These are phyloP conservation scores for Maccullochella peelii DNA, from an alignment of 2,113 vertebrate genomes.

Conservation along the genomic window DNA sequence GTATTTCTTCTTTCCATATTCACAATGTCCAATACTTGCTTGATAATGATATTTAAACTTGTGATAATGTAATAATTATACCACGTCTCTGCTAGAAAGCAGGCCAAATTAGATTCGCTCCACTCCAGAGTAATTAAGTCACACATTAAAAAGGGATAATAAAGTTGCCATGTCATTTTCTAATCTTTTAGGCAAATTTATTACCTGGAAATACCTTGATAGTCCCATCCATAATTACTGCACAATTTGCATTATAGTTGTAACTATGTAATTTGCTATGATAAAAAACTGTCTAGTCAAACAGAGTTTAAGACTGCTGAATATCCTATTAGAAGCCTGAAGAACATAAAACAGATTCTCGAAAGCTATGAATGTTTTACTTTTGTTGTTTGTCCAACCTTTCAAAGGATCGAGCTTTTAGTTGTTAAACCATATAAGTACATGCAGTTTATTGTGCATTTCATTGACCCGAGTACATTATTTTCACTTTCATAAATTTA, in stretches of 20 bases:
- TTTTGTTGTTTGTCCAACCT: background rate
- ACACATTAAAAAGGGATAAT: conserved; percentile 34
- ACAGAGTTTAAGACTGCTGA: background rate
- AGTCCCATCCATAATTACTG: background rate
- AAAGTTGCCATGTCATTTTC: conserved; percentile 32
- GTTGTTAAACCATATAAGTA: background rate
- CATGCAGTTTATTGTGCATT: background rate
- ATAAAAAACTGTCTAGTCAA: background rate
- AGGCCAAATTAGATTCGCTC: conserved; percentile 29
- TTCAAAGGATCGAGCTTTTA: background rate
- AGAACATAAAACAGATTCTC: background rate
- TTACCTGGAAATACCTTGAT: conserved; percentile 22
- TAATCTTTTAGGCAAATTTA: conserved; percentile 46
- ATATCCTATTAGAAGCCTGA: background rate
- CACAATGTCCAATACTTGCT: conserved; percentile 13
- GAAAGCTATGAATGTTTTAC: background rate
- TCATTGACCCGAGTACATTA: background rate
- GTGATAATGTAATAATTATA: conserved; percentile 41
- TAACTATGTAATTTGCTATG: background rate
- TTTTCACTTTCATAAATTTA: background rate
- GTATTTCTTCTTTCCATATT: background rate
- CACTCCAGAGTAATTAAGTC: conserved; percentile 50
- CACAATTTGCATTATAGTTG: conserved; percentile 10
- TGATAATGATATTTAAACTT: conserved; percentile 34
- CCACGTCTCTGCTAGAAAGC: conserved; percentile 18